These are phyloP conservation scores for Cactoblastis cactorum DNA, from an alignment of 2,888 invertebrate species.

Conservation along the genomic window DNA sequence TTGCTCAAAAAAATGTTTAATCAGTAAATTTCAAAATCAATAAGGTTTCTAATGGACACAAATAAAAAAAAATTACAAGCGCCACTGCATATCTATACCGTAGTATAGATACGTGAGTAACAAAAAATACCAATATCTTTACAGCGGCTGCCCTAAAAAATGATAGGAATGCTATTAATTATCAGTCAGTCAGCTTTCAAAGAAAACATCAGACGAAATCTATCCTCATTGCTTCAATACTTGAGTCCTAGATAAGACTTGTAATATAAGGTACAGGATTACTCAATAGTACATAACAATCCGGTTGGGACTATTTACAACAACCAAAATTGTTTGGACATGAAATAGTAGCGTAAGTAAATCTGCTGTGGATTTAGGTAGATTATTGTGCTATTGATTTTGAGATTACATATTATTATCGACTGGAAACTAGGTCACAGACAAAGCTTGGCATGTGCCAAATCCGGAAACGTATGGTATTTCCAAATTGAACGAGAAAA, in stretches of 20 bases:
- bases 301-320: not conserved
- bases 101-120: not conserved
- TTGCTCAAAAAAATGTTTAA: too few relatives aligned
- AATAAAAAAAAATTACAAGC: too few relatives aligned
- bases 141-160: not conserved
- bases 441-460: not conserved
- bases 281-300: not conserved
- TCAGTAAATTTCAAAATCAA: too few relatives aligned
- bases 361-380: too few relatives aligned
- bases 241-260: not conserved
- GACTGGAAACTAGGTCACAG: not conserved
- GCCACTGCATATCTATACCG: too few relatives aligned
- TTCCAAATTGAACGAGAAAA: not conserved
- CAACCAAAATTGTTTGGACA: too few relatives aligned
- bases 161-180: conserved; percentile 2
- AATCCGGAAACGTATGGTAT: not conserved
- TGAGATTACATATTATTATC: too few relatives aligned
- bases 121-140: not conserved
- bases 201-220: not conserved
- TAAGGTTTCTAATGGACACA: too few relatives aligned
- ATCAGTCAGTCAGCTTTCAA: not conserved
- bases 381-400: too few relatives aligned
- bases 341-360: too few relatives aligned
- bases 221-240: not conserved
- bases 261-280: not conserved